phyloP scores from a whole-genome alignment of 1,140 invertebrate genomes.

The Hypothenemus hampei region DNA sequence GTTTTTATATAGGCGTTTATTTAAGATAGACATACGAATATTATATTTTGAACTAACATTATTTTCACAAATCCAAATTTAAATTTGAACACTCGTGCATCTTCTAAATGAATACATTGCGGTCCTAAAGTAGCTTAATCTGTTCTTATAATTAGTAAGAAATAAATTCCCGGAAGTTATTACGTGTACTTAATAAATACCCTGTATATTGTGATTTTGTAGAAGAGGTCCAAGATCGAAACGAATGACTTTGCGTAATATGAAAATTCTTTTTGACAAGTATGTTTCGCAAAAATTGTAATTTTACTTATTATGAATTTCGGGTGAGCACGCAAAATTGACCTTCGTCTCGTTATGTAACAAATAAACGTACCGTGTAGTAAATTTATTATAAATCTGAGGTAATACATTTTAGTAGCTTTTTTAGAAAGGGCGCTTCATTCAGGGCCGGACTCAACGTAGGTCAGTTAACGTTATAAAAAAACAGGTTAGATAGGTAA shows the following conservation, averaged over 20 bases:
- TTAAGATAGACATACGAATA: too few species aligned
- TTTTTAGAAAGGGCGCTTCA: too few species aligned
- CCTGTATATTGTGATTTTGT: neutral
- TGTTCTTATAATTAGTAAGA: too few species aligned
- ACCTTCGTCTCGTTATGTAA: slow-evolving; percentile 1
- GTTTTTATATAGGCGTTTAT: too few species aligned
- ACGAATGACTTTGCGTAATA: neutral
- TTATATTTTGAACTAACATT: too few species aligned
- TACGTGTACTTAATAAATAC: neutral
- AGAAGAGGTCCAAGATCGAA: neutral
- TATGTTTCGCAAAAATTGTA: neutral
- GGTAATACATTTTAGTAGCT: too few species aligned
- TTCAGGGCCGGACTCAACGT: too few species aligned
- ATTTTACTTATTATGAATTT: slow-evolving; percentile 3
- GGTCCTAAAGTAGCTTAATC: neutral
- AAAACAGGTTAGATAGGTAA: too few species aligned
- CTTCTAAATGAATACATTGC: neutral
- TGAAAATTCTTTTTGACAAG: neutral
- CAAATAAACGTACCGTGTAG: neutral
- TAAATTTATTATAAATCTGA: neutral
- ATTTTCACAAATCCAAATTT: too few species aligned
- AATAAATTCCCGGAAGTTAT: too few species aligned
- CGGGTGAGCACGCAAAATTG: slow-evolving; percentile 2
- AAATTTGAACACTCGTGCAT: too few species aligned
- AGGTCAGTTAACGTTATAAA: too few species aligned